Conservation (phyloP, 2,888 invertebrate genomes). For the Torymus aiolomorphi region DNA sequence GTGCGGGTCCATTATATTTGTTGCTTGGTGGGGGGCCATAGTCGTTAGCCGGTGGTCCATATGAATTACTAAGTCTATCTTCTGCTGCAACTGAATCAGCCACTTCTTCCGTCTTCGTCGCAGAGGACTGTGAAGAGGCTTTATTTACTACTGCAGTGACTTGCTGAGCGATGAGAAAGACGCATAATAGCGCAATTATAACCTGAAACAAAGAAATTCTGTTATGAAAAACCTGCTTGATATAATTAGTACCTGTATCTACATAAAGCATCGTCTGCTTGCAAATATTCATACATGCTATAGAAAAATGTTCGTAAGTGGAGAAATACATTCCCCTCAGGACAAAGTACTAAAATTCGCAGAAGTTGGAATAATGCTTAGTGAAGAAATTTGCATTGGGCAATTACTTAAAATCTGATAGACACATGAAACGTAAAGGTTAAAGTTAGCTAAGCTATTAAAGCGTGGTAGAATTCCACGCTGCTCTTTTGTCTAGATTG, state of each 20-base stretch:
- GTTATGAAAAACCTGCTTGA: no score
- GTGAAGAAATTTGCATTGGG: constrained; percentile 1
- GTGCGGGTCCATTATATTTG: constrained; percentile 70
- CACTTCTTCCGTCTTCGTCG: constrained; percentile 62
- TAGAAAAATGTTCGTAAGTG: no score
- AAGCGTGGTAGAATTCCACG: background rate
- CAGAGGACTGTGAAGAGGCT: constrained; percentile 56
- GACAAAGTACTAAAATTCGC: background rate
- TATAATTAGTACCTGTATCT: no score
- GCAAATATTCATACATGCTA: no score
- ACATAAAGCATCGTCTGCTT: no score
- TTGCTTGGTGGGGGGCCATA: constrained; percentile 70
- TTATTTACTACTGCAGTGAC: constrained; percentile 70
- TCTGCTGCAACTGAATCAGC: constrained; percentile 64
- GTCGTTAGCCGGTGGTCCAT: constrained; percentile 66
- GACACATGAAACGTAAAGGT: constrained; percentile 1
- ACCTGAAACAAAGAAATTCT: constrained; percentile 67
- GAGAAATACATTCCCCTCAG: no score
- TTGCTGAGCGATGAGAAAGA: constrained; percentile 65
- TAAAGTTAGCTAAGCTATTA: constrained; percentile 6
- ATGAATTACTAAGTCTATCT: constrained; percentile 70
- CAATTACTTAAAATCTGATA: constrained; percentile 10
- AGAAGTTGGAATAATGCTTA: background rate
- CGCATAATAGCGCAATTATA: constrained; percentile 63
- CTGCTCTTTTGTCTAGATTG: background rate